Evolutionary conservation across 2,113 vertebrate species (phyloP).

Genomic region (Corvus hawaiiensis): DNA sequence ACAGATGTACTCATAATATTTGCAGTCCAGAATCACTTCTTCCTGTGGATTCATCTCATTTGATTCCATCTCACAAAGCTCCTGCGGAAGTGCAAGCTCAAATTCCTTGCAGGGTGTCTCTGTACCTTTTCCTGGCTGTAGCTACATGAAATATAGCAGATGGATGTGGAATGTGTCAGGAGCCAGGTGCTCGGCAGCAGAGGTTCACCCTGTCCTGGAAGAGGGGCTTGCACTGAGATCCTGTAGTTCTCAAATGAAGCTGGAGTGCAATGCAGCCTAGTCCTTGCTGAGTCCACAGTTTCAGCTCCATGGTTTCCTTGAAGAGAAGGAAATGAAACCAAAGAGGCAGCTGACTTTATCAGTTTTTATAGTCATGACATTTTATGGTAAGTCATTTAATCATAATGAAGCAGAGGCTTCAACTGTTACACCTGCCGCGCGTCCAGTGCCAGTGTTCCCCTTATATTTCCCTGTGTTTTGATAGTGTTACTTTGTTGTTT

Average conservation of each 20-base stretch:
- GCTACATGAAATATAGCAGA: rapidly evolving
- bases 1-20: background rate
- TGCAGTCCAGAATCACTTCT: background rate
- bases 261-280: background rate
- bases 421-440: background rate
- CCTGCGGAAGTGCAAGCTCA: rapidly evolving
- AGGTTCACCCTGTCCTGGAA: background rate
- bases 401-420: background rate
- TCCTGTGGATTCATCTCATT: background rate
- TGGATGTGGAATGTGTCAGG: background rate
- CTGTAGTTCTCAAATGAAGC: background rate
- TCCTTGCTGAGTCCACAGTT: background rate
- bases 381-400: background rate
- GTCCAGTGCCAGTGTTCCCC: background rate
- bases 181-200: background rate
- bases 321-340: background rate
- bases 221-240: background rate
- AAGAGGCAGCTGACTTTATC: background rate
- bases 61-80: background rate
- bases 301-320: background rate
- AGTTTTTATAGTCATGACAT: background rate
- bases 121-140: background rate
- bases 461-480: background rate
- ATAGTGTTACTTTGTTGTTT: background rate
- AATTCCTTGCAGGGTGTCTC: background rate